phyloP scores from a whole-genome alignment of 2,888 invertebrate species.

The Ormyrus thymus region DNA sequence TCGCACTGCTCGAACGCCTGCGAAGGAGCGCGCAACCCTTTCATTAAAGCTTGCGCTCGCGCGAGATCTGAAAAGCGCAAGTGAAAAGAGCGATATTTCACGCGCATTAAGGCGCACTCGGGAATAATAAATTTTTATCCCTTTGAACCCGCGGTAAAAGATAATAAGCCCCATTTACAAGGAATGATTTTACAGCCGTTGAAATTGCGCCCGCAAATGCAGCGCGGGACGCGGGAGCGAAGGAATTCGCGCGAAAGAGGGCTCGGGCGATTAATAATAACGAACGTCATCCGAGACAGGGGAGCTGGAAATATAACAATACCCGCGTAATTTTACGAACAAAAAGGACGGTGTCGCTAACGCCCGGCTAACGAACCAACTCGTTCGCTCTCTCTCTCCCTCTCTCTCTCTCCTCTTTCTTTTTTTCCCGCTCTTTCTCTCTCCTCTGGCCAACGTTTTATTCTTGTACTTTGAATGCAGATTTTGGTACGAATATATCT shows the following conservation, averaged over 20 bases:
- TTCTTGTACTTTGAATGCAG: too few relatives aligned
- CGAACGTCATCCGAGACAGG: neutral
- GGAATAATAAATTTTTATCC: too few relatives aligned
- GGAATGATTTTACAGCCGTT: neutral
- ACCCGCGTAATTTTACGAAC: conserved; percentile 44
- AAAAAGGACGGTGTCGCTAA: conserved; percentile 51
- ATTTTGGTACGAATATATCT: too few relatives aligned
- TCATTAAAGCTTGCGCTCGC: too few relatives aligned
- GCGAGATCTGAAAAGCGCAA: too few relatives aligned
- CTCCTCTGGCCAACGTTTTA: too few relatives aligned
- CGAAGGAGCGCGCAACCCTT: too few relatives aligned
- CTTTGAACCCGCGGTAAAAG: too few relatives aligned
- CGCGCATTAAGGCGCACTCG: too few relatives aligned
- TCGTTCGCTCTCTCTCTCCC: conserved; percentile 22
- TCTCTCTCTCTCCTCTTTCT: neutral
- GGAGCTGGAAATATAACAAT: conserved; percentile 44
- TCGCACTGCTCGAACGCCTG: too few relatives aligned
- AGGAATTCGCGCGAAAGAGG: neutral
- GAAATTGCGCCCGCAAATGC: neutral
- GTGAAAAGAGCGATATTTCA: too few relatives aligned
- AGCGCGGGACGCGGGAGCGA: neutral
- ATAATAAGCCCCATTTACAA: conserved; percentile 4
- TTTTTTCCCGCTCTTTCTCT: neutral
- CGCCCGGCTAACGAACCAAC: conserved; percentile 57
- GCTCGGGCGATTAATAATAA: conserved; percentile 41